A percentile compares a stretch with the other conserved stretches of the same genome.
Evolutionary conservation across 2,888 invertebrate genomes (phyloP).

Genomic region (Caenorhabditis doughertyi): DNA sequence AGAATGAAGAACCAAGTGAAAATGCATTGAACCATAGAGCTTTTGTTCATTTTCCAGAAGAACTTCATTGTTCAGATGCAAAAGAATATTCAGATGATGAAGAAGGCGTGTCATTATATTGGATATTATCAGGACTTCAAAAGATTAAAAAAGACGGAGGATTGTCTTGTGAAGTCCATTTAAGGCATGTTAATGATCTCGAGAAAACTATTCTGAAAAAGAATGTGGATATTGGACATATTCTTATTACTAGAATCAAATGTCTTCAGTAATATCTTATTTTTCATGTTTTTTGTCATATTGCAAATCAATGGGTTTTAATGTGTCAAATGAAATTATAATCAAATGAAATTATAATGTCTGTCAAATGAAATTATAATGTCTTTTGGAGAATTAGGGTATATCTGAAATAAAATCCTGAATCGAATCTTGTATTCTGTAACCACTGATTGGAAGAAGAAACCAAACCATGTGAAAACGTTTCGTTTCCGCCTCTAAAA

Average conservation of each 20-base stretch:
- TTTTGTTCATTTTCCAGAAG: constrained; percentile 75
- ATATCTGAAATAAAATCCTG: too few species aligned
- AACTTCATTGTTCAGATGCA: constrained; percentile 71
- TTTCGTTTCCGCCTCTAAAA: too few species aligned
- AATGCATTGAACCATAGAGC: constrained; percentile 76
- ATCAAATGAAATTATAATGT: too few species aligned
- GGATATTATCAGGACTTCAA: constrained; percentile 79
- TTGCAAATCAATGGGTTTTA: neutral
- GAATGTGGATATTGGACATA: constrained; percentile 74
- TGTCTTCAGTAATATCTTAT: constrained; percentile 20
- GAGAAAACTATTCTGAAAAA: constrained; percentile 58
- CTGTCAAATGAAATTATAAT: too few species aligned
- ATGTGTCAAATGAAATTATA: neutral
- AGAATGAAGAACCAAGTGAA: constrained; percentile 63
- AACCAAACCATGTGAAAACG: too few species aligned
- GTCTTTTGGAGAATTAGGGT: too few species aligned
- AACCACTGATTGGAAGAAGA: too few species aligned
- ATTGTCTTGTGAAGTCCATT: constrained; percentile 67
- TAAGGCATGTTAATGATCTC: constrained; percentile 56
- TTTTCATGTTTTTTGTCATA: neutral
- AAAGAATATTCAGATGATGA: constrained; percentile 77
- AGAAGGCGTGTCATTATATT: constrained; percentile 80
- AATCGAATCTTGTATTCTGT: too few species aligned
- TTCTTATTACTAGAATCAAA: constrained; percentile 76
- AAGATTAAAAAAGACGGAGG: constrained; percentile 69